Percentiles rank a stretch among this genome's conserved stretches.
These are phyloP conservation scores for Cerastis leucographa DNA, from an alignment of 2,888 invertebrate genomes.

Conservation along the genomic window DNA sequence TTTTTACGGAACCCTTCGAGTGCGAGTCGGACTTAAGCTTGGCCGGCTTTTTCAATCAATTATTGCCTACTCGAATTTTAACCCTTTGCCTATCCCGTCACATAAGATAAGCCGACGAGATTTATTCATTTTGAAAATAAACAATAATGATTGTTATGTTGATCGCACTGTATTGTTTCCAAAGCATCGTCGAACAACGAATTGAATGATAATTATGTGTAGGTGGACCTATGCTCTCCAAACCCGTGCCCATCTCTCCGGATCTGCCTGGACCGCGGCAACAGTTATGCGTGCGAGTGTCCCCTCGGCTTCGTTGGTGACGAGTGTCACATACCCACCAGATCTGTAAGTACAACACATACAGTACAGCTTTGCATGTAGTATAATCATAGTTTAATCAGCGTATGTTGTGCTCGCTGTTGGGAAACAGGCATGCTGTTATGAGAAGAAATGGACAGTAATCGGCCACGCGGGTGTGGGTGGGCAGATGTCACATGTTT, in stretches of 20 bases:
- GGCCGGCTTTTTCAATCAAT: neutral
- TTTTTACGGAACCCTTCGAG: neutral
- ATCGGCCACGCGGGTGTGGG: too few relatives aligned
- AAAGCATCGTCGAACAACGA: neutral
- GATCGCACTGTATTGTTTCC: neutral
- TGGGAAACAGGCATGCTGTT: too few relatives aligned
- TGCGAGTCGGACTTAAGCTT: neutral
- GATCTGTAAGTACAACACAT: constrained; percentile 88
- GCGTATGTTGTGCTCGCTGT: too few relatives aligned
- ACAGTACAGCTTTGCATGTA: neutral
- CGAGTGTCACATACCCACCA: constrained; percentile 92
- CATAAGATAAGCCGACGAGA: neutral
- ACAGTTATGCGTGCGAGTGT: constrained; percentile 94
- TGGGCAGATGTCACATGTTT: too few relatives aligned
- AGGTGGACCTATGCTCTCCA: constrained; percentile 93
- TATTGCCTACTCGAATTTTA: neutral
- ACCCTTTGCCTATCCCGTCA: neutral
- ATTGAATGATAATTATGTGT: constrained; percentile 46
- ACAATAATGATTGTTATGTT: neutral
- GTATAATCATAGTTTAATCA: neutral
- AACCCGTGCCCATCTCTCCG: constrained; percentile 93
- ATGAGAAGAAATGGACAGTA: too few relatives aligned
- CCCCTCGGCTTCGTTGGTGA: constrained; percentile 93
- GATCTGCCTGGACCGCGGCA: constrained; percentile 93
- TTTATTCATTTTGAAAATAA: neutral